Conservation (phyloP, 2,888 invertebrate genomes). For the Drosophila percnosoma region DNA sequence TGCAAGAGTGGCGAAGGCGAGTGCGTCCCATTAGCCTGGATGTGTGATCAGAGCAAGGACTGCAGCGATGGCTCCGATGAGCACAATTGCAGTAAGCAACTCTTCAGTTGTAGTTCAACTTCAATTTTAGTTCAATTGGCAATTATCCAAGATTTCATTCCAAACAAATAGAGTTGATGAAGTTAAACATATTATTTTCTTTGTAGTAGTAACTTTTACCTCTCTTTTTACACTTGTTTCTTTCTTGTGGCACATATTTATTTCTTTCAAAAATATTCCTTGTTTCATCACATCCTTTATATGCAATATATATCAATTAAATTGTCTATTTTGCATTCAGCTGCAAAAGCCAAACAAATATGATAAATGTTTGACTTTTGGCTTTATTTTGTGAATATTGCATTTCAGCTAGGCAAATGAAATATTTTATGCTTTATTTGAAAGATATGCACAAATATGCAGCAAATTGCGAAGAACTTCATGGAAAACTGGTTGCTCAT, state of each 20-base stretch:
- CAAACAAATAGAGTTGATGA: background rate
- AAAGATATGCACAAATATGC: background rate
- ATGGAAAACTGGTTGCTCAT: background rate
- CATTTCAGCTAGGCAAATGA: conserved; percentile 7
- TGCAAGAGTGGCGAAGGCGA: conserved; percentile 93
- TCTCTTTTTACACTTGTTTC: background rate
- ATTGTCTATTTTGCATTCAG: conserved; percentile 3
- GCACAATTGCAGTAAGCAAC: conserved; percentile 94
- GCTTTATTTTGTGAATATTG: background rate
- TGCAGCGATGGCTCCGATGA: conserved; percentile 96
- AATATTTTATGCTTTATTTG: background rate
- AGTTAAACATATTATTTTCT: background rate
- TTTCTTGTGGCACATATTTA: background rate
- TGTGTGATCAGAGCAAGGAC: conserved; percentile 95
- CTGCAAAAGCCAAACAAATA: conserved; percentile 4
- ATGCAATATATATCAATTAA: background rate
- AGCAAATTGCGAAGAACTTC: background rate
- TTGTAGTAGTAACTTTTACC: background rate
- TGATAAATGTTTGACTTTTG: conserved; percentile 2
- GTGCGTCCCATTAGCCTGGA: conserved; percentile 96
- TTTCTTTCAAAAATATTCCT: background rate
- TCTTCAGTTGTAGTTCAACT: background rate
- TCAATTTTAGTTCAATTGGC: background rate
- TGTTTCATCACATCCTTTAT: background rate
- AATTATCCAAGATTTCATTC: background rate